phyloP scores from a whole-genome alignment of 2,888 invertebrate species.

The Andrena minutula region DNA sequence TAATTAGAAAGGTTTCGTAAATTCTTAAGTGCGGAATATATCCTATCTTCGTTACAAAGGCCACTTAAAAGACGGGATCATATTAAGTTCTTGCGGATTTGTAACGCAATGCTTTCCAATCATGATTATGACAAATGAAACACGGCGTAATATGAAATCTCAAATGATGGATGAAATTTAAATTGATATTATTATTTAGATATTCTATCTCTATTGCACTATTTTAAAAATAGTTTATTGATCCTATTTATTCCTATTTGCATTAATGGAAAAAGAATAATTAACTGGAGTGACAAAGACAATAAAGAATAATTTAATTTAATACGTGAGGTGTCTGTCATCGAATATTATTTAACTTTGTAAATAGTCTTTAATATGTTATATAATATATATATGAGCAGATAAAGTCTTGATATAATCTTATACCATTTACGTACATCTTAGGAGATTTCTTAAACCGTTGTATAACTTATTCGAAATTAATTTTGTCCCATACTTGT shows the following conservation, averaged over 20 bases:
- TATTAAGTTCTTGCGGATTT: constrained; percentile 54
- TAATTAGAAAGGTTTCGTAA: constrained; percentile 60
- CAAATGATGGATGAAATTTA: not conserved
- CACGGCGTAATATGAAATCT: constrained; percentile 9
- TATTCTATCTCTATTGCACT: not conserved
- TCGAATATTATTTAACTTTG: constrained; percentile 28
- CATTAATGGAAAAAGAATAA: constrained; percentile 18
- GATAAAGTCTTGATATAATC: constrained; percentile 33
- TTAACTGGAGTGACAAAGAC: constrained; percentile 25
- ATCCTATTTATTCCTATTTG: not conserved
- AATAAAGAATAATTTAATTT: constrained; percentile 12
- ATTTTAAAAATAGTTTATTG: constrained; percentile 13
- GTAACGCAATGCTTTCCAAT: constrained; percentile 33
- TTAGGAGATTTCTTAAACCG: constrained; percentile 15
- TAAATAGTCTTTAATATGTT: constrained; percentile 17
- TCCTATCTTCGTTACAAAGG: constrained; percentile 66
- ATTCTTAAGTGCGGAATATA: constrained; percentile 61
- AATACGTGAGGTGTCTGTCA: constrained; percentile 2
- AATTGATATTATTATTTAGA: not conserved
- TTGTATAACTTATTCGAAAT: constrained; percentile 22
- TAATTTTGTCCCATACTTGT: constrained; percentile 27
- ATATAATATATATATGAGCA: constrained; percentile 21
- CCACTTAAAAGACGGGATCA: constrained; percentile 69
- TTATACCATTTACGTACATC: constrained; percentile 28
- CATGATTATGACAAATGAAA: constrained; percentile 2